Conservation (phyloP, 2,113 vertebrate genomes). For the Dromaius novaehollandiae region DNA sequence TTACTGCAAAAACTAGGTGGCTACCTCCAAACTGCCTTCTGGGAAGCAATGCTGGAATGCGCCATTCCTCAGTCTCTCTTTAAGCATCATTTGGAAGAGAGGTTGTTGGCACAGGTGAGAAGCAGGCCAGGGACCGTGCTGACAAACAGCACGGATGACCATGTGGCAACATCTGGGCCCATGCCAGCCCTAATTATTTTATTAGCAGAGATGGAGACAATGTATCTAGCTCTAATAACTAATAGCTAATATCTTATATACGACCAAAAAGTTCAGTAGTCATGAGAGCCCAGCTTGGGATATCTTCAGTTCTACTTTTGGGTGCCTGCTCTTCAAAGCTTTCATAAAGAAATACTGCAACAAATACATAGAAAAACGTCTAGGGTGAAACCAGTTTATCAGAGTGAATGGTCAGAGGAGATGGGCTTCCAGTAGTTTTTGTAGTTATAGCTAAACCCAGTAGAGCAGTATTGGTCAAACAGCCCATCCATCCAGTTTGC, state of each 20-base stretch:
- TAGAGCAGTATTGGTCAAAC: constrained; percentile 10
- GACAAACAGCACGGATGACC: rapidly evolving
- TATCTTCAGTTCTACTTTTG: neutral
- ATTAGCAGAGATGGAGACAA: neutral
- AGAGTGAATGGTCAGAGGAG: neutral
- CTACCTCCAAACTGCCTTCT: neutral
- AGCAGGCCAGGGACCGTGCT: rapidly evolving
- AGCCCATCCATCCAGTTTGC: neutral
- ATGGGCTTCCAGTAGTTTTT: constrained; percentile 12
- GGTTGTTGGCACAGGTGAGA: neutral
- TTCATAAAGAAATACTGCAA: neutral
- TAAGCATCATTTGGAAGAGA: neutral
- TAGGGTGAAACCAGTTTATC: rapidly evolving
- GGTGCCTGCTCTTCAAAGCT: neutral
- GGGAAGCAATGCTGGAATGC: neutral
- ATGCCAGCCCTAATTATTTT: neutral
- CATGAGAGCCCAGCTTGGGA: neutral
- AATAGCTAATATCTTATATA: neutral
- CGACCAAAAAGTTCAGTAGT: neutral
- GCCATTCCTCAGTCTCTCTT: neutral
- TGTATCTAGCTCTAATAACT: neutral
- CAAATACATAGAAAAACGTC: neutral
- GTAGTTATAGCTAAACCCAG: neutral
- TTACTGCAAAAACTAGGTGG: neutral
- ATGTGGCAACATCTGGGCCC: rapidly evolving